These are phyloP conservation scores for Mormyrus iriodes DNA, from an alignment of 2,113 vertebrate species.

Conservation along the genomic window DNA sequence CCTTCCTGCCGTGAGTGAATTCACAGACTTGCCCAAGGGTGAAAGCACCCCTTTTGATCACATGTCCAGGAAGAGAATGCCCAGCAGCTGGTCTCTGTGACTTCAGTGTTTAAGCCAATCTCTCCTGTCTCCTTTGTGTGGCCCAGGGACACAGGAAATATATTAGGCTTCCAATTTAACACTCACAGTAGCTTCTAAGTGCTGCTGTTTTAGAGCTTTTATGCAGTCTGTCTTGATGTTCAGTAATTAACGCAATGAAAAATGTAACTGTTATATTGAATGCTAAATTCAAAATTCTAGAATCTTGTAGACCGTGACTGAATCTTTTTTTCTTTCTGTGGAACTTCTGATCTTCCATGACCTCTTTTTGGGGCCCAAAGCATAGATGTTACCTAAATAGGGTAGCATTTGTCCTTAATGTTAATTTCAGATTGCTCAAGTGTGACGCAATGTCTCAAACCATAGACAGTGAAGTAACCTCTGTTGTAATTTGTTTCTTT, in stretches of 20 bases:
- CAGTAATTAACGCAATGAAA: background rate
- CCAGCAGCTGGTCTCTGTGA: background rate
- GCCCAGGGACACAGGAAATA: background rate
- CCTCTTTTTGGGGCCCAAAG: background rate
- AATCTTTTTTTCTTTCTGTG: background rate
- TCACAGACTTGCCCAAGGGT: background rate
- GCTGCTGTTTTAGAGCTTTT: background rate
- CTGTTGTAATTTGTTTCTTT: background rate
- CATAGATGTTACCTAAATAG: background rate
- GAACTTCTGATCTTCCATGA: background rate
- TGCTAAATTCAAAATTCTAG: background rate
- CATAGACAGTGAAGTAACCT: background rate
- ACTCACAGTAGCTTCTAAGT: background rate
- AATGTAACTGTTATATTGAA: background rate
- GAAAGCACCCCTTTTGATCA: background rate
- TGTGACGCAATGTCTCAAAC: background rate
- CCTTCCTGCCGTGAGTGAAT: background rate
- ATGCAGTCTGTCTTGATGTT: background rate
- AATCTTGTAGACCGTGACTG: background rate
- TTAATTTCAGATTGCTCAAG: background rate
- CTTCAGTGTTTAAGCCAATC: background rate
- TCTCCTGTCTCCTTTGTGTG: conserved; percentile 1
- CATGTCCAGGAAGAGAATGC: background rate
- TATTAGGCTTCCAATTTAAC: background rate
- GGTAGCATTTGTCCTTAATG: background rate